Evolutionary conservation across 2,797 vertebrate genomes (phyloP), one percentile per base, ranked within the genome.

Genomic region (Borostomias antarcticus): DNA sequence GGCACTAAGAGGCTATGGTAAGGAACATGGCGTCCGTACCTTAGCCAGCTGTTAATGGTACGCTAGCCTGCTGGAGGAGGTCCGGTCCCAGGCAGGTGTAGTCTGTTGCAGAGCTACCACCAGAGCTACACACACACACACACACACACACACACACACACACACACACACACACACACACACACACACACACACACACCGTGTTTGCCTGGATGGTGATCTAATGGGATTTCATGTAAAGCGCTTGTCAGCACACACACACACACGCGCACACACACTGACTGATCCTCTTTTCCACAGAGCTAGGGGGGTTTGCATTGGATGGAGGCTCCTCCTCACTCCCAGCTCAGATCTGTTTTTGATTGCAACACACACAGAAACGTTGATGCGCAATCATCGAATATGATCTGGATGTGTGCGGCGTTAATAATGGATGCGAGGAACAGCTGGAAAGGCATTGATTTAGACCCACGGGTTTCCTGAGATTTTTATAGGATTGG

Each of bases 401-500:
- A 85, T 88, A 87, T 86, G 82, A 89, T 89, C 85, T 83, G 84
- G 87, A 86, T 68, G 85, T 23, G 10, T 32, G 9, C 47, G 56
- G 51, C 83, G 87, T 93, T 83, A 92, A 90, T 91, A 92, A 91
- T 88, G 81, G 76, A 91, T 91, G 86, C 77, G 71, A 88, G 84
- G 82, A 82, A 86, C 89, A 91, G 89, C 88, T 91, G 89, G 82
- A 88, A 86, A 88, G 83, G 76, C 87, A 91, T 91, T 90, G 90
- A 92, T 92, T 91, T 92, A 91, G 85, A 86, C 85, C 87, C 82
- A 88, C 86, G 83, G 87, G 85, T 90, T 91, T 91, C 88, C 86
- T 79, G 84, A 87, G 86, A 89, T 91, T 92, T 90, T 91, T 91
- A 90, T 91, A 88, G 90, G 86, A 91, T 91, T 91, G 89, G 89